Conservation (phyloP, 2,113 vertebrate species). For the Muscicapa adusta region DNA sequence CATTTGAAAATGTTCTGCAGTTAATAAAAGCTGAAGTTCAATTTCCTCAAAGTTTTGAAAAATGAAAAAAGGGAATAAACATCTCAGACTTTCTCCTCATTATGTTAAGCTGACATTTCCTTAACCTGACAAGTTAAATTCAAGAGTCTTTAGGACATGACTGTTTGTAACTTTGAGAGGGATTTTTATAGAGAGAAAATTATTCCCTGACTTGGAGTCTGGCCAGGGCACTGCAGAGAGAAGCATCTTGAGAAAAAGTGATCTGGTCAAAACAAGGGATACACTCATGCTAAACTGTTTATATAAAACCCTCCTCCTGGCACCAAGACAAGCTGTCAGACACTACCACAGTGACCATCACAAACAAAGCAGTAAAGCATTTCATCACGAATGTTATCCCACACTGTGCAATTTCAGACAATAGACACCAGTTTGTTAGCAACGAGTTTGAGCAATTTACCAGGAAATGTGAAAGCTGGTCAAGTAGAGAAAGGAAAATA, state of each 20-base stretch:
- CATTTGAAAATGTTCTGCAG: background rate
- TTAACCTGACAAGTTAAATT: slow-evolving; percentile 28
- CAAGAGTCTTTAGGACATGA: background rate
- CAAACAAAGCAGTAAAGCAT: slow-evolving; percentile 64
- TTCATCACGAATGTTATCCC: slow-evolving; percentile 50
- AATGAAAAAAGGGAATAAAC: background rate
- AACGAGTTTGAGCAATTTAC: slow-evolving; percentile 47
- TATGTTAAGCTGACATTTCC: slow-evolving; percentile 21
- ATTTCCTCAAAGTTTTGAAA: background rate
- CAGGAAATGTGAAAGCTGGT: slow-evolving; percentile 54
- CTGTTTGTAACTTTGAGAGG: background rate
- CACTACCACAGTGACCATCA: slow-evolving; percentile 54
- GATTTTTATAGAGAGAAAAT: slow-evolving; percentile 54
- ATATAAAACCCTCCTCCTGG: slow-evolving; percentile 36
- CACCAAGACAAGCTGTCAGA: slow-evolving; percentile 31
- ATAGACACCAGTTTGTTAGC: slow-evolving; percentile 42
- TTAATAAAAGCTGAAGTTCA: background rate
- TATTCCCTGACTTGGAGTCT: slow-evolving; percentile 26
- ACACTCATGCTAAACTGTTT: background rate
- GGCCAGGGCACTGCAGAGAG: slow-evolving; percentile 39
- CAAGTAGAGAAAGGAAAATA: slow-evolving; percentile 51
- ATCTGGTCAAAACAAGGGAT: slow-evolving; percentile 45
- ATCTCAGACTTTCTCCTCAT: background rate
- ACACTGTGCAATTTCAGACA: slow-evolving; percentile 53
- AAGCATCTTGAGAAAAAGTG: slow-evolving; percentile 9